A percentile compares a stretch with the other conserved stretches of the same genome.
Evolutionary conservation across 2,797 vertebrate genomes (phyloP).

Genomic region (Arvicola amphibius): DNA sequence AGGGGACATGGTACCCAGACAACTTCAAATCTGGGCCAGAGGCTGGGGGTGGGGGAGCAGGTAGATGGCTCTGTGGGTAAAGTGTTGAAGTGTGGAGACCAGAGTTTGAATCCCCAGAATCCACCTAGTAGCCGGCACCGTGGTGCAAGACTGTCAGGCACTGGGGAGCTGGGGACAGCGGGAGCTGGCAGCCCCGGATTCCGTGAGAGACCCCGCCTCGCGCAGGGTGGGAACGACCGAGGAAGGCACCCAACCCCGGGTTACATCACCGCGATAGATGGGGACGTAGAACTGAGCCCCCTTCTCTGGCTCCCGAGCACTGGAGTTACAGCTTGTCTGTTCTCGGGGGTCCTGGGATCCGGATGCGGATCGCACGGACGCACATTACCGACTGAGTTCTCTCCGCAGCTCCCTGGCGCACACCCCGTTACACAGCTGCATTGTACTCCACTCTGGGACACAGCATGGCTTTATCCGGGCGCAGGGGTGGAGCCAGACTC

Average conservation of each 20-base stretch:
- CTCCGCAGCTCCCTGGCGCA: not conserved
- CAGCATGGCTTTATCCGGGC: fast-evolving
- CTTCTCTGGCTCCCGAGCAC: not conserved
- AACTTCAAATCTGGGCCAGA: not conserved
- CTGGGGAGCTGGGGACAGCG: not conserved
- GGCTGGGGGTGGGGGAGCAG: no score
- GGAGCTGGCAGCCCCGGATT: not conserved
- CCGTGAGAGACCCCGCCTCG: not conserved
- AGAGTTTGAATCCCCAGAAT: not conserved
- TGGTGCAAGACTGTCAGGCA: not conserved
- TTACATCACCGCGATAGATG: not conserved
- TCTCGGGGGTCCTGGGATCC: not conserved
- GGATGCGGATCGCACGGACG: not conserved
- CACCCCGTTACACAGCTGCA: not conserved
- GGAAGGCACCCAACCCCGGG: not conserved
- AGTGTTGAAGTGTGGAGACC: not conserved
- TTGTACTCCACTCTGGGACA: not conserved
- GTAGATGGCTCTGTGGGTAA: not conserved
- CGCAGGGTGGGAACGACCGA: not conserved
- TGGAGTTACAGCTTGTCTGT: not conserved
- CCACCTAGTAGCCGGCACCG: not conserved
- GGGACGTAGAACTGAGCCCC: not conserved
- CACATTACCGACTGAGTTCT: not conserved
- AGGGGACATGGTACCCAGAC: not conserved
- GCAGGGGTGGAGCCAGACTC: not conserved